These are phyloP conservation scores for Brachirus orientalis DNA, from an alignment of 2,113 vertebrate genomes.

Conservation along the genomic window DNA sequence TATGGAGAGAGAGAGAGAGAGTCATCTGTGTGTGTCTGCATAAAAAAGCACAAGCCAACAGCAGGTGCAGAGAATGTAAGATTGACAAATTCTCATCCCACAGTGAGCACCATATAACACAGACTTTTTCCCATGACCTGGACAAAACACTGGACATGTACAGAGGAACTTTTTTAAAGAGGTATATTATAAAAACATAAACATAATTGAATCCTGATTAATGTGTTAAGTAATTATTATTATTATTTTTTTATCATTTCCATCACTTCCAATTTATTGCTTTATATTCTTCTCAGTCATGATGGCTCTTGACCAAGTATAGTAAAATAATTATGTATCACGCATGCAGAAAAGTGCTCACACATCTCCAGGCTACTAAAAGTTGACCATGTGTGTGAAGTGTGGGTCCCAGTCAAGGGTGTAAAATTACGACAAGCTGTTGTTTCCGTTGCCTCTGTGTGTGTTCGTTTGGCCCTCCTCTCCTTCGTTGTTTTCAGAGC, in stretches of 20 bases:
- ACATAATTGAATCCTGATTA: too few species aligned
- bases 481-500: too few species aligned
- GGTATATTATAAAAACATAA: too few species aligned
- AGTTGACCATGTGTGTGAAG: slow-evolving; percentile 60
- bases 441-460: slow-evolving; percentile 45
- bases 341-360: slow-evolving; percentile 42
- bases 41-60: slow-evolving; percentile 27
- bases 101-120: slow-evolving; percentile 25
- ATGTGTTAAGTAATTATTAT: too few species aligned
- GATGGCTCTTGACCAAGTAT: not conserved
- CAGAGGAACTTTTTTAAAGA: too few species aligned
- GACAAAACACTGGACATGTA: slow-evolving; percentile 13
- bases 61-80: slow-evolving; percentile 56
- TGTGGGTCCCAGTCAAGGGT: slow-evolving; percentile 45
- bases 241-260: too few species aligned
- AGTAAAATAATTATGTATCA: slow-evolving; percentile 2
- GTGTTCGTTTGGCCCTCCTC: too few species aligned
- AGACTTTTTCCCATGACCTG: slow-evolving; percentile 58
- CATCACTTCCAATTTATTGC: too few species aligned
- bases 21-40: slow-evolving; percentile 17
- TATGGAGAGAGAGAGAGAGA: too few species aligned
- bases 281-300: not conserved
- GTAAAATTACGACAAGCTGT: slow-evolving; percentile 53
- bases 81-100: slow-evolving; percentile 51
- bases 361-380: slow-evolving; percentile 56